Base-by-base conservation (phyloP, 2,888 invertebrate genomes). In the Trichopria drosophilae region DNA sequence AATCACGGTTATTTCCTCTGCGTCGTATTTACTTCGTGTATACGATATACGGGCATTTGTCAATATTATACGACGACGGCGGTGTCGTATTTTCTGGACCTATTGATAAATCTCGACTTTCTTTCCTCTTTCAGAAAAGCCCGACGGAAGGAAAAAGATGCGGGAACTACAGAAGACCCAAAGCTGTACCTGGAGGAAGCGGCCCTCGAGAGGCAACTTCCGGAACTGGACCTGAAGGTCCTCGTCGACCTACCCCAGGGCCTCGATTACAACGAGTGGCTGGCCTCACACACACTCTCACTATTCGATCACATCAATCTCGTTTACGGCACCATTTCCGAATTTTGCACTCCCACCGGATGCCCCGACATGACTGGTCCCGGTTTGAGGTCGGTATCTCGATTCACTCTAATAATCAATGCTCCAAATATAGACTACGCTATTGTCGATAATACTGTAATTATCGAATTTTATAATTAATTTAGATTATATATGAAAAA, bases 241-340 rank as follows among this genome's bases (percentile, higher is more conserved):
- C 84, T 98, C 76, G 94, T 97, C 63, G 90, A 92, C 78, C 83
- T 97, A 77, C 98, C 98, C 67, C 86, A 88, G 64, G 95, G 95
- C 61, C 85, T 99, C 77, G 97, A 97, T 80, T 91, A 92, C 81
- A 95, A 97, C 80, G 99, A 99, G 84, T 99, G 99, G 98, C 87
- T 99, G 72, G 98, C 98, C 64, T 96, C 95, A 62, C 97, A 99
- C 79, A 95, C 93, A 61, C 85, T 96, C 80, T 93, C 95, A 82
- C 90, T 98, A 76, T 99, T 99, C 79, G 96, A 99, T 79, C 97
- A 99, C 80, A 93, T 97, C 71, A 99, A 98, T 82, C 84, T 97
- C 80, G 85, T 99, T 73, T 98, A 98, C 82, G 98, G 98, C 77
- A 90, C 94, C 65, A 88, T 99, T 80, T 95, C 96, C 69, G 97